phyloP scores from a whole-genome alignment of 1,140 invertebrate species.

The Thalassaphorura encarpata region DNA sequence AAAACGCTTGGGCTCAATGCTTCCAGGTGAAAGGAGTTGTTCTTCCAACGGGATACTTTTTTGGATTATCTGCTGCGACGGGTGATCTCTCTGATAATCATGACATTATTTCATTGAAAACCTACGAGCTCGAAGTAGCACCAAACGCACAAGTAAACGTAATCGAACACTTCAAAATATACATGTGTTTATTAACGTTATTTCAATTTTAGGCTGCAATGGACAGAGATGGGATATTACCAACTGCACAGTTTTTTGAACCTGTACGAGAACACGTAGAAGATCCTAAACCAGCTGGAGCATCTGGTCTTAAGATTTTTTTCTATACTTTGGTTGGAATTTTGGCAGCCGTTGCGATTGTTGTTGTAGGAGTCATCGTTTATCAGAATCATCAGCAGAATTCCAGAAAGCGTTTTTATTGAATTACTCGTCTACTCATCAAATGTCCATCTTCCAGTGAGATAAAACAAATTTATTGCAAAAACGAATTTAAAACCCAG shows the following conservation, averaged over 20 bases:
- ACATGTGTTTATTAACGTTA: not conserved
- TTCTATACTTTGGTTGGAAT: constrained; percentile 68
- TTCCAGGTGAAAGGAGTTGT: constrained; percentile 78
- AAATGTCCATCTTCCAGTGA: not conserved
- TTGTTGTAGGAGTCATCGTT: constrained; percentile 77
- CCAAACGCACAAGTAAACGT: not conserved
- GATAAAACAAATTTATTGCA: not conserved
- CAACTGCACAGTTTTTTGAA: constrained; percentile 69
- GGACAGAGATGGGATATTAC: constrained; percentile 44
- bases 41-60: constrained; percentile 89
- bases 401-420: constrained; percentile 83
- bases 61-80: constrained; percentile 90
- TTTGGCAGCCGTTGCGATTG: constrained; percentile 61
- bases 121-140: constrained; percentile 72
- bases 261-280: constrained; percentile 77
- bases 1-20: constrained; percentile 88
- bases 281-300: constrained; percentile 66
- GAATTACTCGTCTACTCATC: constrained; percentile 18
- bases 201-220: not conserved
- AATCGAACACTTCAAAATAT: too few relatives aligned
- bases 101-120: constrained; percentile 83
- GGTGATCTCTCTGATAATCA: constrained; percentile 96
- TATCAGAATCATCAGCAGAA: constrained; percentile 86
- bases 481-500: not conserved
- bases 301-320: constrained; percentile 81